phyloP scores from a whole-genome alignment of 1,140 invertebrate species.

The Argopecten irradians region DNA sequence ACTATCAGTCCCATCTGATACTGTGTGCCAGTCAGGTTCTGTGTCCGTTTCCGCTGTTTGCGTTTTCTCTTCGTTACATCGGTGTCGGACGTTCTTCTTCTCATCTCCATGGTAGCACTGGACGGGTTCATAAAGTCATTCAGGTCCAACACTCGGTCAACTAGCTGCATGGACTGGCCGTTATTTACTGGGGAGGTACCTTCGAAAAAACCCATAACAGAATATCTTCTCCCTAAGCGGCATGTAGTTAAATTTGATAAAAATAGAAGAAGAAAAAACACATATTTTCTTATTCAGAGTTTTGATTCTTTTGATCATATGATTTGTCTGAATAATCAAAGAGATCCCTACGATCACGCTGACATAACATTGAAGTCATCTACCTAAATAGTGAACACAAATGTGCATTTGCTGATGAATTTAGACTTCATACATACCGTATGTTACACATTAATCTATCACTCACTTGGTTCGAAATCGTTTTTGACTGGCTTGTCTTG shows the following conservation, averaged over 20 bases:
- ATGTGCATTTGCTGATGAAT: too few relatives aligned
- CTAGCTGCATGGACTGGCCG: background rate
- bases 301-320: too few relatives aligned
- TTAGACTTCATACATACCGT: too few relatives aligned
- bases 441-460: too few relatives aligned
- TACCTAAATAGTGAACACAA: too few relatives aligned
- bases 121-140: background rate
- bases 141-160: background rate
- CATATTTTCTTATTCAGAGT: too few relatives aligned
- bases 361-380: too few relatives aligned
- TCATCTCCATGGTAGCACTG: background rate
- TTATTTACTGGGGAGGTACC: background rate
- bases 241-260: too few relatives aligned
- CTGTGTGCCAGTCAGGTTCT: background rate
- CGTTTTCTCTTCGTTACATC: background rate
- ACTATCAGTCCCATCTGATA: background rate
- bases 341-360: too few relatives aligned
- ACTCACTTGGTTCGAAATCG: background rate
- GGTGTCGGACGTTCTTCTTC: background rate
- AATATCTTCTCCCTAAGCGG: too few relatives aligned
- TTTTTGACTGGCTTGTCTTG: background rate
- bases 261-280: too few relatives aligned
- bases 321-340: too few relatives aligned
- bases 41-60: background rate
- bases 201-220: background rate